Base-by-base conservation (phyloP, 2,113 vertebrate species). In the Oncorhynchus clarkii region DNA sequence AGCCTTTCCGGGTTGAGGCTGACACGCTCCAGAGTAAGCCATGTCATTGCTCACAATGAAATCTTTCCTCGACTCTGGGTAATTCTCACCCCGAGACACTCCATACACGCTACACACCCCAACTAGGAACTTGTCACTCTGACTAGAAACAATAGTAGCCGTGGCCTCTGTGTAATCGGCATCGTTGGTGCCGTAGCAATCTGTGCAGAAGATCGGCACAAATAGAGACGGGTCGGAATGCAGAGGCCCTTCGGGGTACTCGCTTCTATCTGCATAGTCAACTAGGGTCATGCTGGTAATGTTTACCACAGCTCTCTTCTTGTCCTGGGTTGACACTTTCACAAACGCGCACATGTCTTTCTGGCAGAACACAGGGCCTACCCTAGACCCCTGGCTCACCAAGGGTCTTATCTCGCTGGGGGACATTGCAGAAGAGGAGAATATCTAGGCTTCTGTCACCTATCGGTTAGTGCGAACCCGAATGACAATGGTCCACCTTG, bases 261-360 rank as follows among this genome's bases (percentile, higher is more conserved):
- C 26, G 1, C 9, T 0, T 68, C 27, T 68, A 20, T 68, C 67
- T 2, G 29, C 67, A 26, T 59, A 59, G 57, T 59, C 57, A 6
- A 59, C 57, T 20, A 20, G 16, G 12, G 57, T 59, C 57, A 59
- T 68, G 67, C 67, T 68, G 24, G 67, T 68, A 26, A 34, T 68
- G 67, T 68, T 68, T 68, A 68, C 66, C 13, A 67, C 66, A 13
- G 66, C 29, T 67, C 29, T 67, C 66, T 67, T 67, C 11, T 27
- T 67, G 66, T 67, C 66, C 66, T 67, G 4, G 31, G 4, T 34
- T 34, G 31, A 34, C 31, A 34, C 31, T 34, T 68, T 68, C 67
- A 68, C 67, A 68, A 68, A 68, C 26, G 67, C 67, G 4, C 13
- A 68, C 67, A 31, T 26, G 29, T 68, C 29, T 68, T 68, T 68